A percentile compares a stretch with the other conserved stretches of the same genome.
Evolutionary conservation across 2,797 vertebrate genomes (phyloP).

Genomic region (Mus spretus): DNA sequence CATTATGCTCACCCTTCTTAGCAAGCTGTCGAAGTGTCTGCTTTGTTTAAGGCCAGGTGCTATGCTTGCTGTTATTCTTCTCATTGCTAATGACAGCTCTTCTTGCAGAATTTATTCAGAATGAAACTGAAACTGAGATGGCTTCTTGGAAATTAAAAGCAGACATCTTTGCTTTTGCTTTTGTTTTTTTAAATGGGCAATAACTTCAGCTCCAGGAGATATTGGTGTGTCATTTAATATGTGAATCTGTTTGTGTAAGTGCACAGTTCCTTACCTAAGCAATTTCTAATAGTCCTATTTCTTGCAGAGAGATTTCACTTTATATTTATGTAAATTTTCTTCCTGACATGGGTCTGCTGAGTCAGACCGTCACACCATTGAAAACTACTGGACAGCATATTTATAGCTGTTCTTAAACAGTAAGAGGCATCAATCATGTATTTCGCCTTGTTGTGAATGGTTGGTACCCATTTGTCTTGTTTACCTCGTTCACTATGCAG

Average conservation of each 20-base stretch:
- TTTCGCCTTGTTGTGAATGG: slow-evolving; percentile 77
- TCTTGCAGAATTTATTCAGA: slow-evolving; percentile 66
- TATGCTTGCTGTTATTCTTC: slow-evolving; percentile 11
- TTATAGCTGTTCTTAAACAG: slow-evolving; percentile 82
- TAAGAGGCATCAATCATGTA: slow-evolving; percentile 80
- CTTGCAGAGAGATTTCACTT: slow-evolving; percentile 84
- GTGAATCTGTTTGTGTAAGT: slow-evolving; percentile 69
- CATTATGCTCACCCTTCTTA: no score
- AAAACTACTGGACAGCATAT: slow-evolving; percentile 79
- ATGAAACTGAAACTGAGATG: slow-evolving; percentile 76
- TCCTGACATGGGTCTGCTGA: slow-evolving; percentile 84
- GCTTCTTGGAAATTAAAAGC: slow-evolving; percentile 80
- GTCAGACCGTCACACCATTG: slow-evolving; percentile 86
- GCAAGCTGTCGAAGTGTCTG: background rate
- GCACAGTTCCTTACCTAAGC: slow-evolving; percentile 79
- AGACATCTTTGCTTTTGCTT: slow-evolving; percentile 72
- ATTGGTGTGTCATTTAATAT: slow-evolving; percentile 63
- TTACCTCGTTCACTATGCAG: slow-evolving; percentile 71
- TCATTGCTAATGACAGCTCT: slow-evolving; percentile 72
- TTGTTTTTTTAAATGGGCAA: slow-evolving; percentile 57
- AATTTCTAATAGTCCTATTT: slow-evolving; percentile 78
- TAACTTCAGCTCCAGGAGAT: slow-evolving; percentile 73
- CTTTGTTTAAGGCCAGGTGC: background rate
- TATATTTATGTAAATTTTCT: slow-evolving; percentile 84
- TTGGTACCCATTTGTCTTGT: slow-evolving; percentile 78